These are phyloP conservation scores for Chrysotoxum bicinctum DNA, from an alignment of 2,888 invertebrate species.

Conservation along the genomic window DNA sequence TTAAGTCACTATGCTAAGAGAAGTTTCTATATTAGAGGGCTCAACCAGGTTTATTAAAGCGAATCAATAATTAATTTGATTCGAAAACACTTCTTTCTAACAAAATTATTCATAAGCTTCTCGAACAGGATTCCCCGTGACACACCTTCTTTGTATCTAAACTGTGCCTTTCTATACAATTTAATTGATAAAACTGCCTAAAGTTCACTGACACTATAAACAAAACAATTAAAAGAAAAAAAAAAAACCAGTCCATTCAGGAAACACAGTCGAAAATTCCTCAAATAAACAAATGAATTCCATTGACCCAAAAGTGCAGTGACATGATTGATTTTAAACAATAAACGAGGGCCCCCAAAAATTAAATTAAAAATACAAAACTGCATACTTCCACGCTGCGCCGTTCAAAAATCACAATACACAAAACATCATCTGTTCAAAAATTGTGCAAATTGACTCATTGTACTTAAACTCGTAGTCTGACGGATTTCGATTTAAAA, in stretches of 20 bases:
- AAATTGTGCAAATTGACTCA: slow-evolving; percentile 34
- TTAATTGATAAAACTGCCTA: neutral
- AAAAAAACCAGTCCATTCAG: slow-evolving; percentile 49
- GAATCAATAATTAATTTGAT: no score
- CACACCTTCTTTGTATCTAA: slow-evolving; percentile 15
- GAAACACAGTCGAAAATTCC: slow-evolving; percentile 50
- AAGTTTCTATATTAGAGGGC: no score
- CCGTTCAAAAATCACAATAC: neutral
- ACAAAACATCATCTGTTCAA: slow-evolving; percentile 18
- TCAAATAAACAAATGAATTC: slow-evolving; percentile 56
- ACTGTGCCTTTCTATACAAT: slow-evolving; percentile 16
- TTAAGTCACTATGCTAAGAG: no score
- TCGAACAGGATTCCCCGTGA: neutral
- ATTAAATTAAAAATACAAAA: slow-evolving; percentile 5
- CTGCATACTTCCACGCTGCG: slow-evolving; percentile 8
- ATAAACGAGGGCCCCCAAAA: neutral
- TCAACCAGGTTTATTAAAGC: no score
- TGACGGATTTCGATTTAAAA: neutral
- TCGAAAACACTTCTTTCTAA: neutral
- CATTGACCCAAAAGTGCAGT: slow-evolving; percentile 72
- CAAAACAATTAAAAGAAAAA: neutral
- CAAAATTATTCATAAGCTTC: neutral
- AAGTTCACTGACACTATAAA: slow-evolving; percentile 41
- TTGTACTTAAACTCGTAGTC: neutral
- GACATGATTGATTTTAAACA: slow-evolving; percentile 67